A percentile compares a stretch with the other conserved stretches of the same genome.
These are phyloP conservation scores for Rhorus exstirpatorius DNA, from an alignment of 2,888 invertebrate genomes.

Conservation along the genomic window DNA sequence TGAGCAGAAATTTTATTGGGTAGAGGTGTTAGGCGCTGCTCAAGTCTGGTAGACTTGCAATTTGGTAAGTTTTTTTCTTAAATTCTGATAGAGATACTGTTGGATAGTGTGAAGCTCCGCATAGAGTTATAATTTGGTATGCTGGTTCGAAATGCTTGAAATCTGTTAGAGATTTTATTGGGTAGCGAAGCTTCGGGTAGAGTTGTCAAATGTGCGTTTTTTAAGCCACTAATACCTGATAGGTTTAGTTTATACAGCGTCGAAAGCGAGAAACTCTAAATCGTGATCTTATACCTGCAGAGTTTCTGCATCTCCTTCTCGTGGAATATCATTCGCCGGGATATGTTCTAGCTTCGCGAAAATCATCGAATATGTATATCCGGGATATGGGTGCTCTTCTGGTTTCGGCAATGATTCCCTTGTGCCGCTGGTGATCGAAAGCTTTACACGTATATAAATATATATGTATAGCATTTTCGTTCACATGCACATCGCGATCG, in stretches of 20 bases:
- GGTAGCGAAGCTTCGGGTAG: no score
- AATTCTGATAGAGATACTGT: no score
- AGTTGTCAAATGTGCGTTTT: no score
- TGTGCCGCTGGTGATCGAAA: slow-evolving; percentile 33
- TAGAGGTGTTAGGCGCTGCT: no score
- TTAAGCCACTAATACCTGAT: not conserved
- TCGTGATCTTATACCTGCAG: slow-evolving; percentile 33
- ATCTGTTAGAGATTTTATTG: no score
- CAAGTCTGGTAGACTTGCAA: no score
- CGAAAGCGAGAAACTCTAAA: slow-evolving; percentile 20
- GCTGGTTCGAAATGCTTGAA: no score
- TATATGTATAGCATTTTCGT: not conserved
- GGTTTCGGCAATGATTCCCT: slow-evolving; percentile 36
- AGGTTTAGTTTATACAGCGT: not conserved
- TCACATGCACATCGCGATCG: slow-evolving; percentile 13
- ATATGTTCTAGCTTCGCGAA: slow-evolving; percentile 5
- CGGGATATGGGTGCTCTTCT: slow-evolving; percentile 16
- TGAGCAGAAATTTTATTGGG: no score
- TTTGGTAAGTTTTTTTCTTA: no score
- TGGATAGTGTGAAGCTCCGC: no score
- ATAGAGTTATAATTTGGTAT: no score
- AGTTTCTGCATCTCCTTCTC: not conserved
- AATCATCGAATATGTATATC: not conserved
- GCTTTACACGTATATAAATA: slow-evolving; percentile 17
- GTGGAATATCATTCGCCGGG: slow-evolving; percentile 38